Base-by-base conservation (phyloP, 2,888 invertebrate species). In the Ectemnius cavifrons region DNA sequence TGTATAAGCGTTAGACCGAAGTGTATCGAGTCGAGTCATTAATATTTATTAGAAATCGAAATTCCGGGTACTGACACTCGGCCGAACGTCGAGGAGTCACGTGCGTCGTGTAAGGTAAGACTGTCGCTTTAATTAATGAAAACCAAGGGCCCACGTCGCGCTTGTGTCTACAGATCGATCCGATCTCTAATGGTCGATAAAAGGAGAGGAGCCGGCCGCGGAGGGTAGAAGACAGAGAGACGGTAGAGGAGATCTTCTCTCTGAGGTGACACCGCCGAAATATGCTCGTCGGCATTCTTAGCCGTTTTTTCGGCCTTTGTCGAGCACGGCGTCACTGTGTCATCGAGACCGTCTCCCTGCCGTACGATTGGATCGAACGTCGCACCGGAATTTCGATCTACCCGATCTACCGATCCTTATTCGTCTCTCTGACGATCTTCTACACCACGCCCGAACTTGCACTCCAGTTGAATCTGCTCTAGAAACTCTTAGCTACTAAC, bases 191-290 rank as follows among this genome's bases (percentile, higher is more conserved):
- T 52, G 52, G 52, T 52, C 52, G 52, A 52, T 52, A 47, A 47
- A 61, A 61, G 46, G 56, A 59, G 18, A 18, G 16, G 11, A 49
- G 20, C 16, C 5, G 37, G 52, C 6, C 8, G 52, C 14, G 8
- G 52, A 77, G 23, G 65, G 75, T 13, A 62, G 71, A 66, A 58
- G 62, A n/a, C 52, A 67, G 67, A 67, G 66, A 69, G 77, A 70
- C 27, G 62, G 57, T 45, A 62, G 58, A 70, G 63, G 47, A 67
- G 52, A 16, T 52, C 52, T 52, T 68, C 67, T 73, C 75, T 75
- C 68, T 80, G 63, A 89, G 87, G 89, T 89, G 89, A 89, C 89
- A 89, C 88, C 82, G 87, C 88, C 88, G 88, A 89, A 89, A 89
- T 88, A 89, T 89, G 87, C 83, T 75, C 78, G 86, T 79, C 85